Evolutionary conservation across 2,113 vertebrate genomes (phyloP), one percentile per base, ranked within the genome.

Genomic region (Benitochromis conjunctus): DNA sequence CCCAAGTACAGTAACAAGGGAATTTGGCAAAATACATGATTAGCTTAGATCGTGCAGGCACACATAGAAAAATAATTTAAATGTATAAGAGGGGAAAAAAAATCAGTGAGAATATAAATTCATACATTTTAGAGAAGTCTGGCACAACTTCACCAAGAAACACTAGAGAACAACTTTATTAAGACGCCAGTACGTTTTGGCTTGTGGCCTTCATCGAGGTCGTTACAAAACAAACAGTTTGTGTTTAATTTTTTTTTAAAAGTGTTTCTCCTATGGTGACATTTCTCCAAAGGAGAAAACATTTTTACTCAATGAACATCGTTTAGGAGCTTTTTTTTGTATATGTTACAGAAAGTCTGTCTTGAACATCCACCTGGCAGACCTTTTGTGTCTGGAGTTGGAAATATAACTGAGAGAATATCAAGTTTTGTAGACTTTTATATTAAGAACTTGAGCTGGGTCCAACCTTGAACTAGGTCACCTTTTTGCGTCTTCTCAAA

Each of bases 401-500:
- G 2, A 64, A 64, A 38, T 64, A 14, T 2, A 64, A 64, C 60
- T 13, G 19, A 64, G 34, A 64, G 34, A 64, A 38, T 64, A 21
- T 5, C 60, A 64, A 0, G 34, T 38, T 64, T 38, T 36, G 9
- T 64, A 36, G 5, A 0, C 0, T 36, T 36, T 62, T 2, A 36
- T 62, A 62, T 64, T 36, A 64, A 64, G 31, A 36, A 64, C 9
- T 64, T 36, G 1, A 64, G 36, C 60, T 64, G n/a, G 31, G 60
- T 64, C 3, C 6, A 34, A 2, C 34, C 34, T 34, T 7, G 34
- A 34, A 34, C 34, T 34, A 7, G 2, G 34, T 7, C 34, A 2
- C 36, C n/a, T n/a, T 64, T 64, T 36, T 64, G 60, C 60, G 12
- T 64, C 26, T 26, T 26, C 26, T 26, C 60, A 62, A 4, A 62